Conservation (phyloP, 2,113 vertebrate species). For the Boleophthalmus pectinirostris region DNA sequence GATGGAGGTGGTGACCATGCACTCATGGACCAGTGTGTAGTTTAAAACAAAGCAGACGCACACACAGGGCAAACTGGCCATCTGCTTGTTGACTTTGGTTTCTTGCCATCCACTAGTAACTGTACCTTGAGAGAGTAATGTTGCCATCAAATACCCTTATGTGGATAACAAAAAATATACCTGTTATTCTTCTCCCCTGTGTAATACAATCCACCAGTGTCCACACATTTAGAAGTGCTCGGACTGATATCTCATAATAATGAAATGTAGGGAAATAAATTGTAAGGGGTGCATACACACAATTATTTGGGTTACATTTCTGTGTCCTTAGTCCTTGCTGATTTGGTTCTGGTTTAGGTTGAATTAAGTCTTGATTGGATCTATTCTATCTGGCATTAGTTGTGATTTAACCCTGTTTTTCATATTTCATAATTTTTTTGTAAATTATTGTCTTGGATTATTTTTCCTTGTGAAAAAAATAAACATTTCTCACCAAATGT, state of each 20-base stretch:
- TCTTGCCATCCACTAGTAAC: neutral
- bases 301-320: too few relatives aligned
- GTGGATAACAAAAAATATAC: neutral
- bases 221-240: neutral
- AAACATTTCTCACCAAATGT: too few relatives aligned
- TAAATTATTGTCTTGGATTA: too few relatives aligned
- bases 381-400: neutral
- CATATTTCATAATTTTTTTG: too few relatives aligned
- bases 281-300: too few relatives aligned
- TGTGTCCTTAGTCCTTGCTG: too few relatives aligned
- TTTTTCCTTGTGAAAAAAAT: too few relatives aligned
- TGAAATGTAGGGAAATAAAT: neutral
- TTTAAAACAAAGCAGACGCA: constrained; percentile 15
- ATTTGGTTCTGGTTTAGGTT: too few relatives aligned
- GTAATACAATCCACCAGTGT: neutral
- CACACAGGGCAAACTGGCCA: constrained; percentile 23
- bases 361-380: neutral
- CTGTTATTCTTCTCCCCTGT: neutral
- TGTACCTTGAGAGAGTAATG: constrained; percentile 8
- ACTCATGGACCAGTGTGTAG: constrained; percentile 4
- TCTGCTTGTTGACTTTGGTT: constrained; percentile 10
- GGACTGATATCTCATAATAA: neutral
- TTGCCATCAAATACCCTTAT: neutral
- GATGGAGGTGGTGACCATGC: neutral
- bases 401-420: neutral